These are phyloP conservation scores for Larimichthys crocea DNA, from an alignment of 2,113 vertebrate genomes.

Conservation along the genomic window DNA sequence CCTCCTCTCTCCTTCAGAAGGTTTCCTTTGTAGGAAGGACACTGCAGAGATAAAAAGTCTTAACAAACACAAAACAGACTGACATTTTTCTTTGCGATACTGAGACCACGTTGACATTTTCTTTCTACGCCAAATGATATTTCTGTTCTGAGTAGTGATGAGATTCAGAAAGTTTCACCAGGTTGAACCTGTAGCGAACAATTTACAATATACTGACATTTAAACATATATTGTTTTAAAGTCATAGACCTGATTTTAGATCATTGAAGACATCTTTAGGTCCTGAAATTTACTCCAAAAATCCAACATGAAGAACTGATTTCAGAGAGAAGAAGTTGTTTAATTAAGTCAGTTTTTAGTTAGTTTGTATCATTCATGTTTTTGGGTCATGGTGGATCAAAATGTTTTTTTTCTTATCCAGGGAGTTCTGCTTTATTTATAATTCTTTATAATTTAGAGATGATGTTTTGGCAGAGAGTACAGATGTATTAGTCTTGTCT, in stretches of 20 bases:
- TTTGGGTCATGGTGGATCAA: slow-evolving; percentile 15
- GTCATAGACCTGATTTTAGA: background rate
- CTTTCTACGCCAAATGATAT: background rate
- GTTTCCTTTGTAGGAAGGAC: slow-evolving; percentile 32
- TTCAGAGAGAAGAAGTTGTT: background rate
- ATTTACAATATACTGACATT: background rate
- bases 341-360: slow-evolving; percentile 8
- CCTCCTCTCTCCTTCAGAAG: background rate
- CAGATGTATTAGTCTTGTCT: slow-evolving; percentile 37
- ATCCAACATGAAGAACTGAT: too few relatives aligned
- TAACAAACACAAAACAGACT: slow-evolving; percentile 14
- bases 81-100: slow-evolving; percentile 27
- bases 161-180: background rate
- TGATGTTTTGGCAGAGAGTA: slow-evolving; percentile 13
- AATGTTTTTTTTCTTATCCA: slow-evolving; percentile 1
- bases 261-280: background rate
- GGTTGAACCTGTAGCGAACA: background rate
- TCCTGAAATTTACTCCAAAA: background rate
- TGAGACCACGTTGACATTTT: slow-evolving; percentile 4
- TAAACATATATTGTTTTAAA: background rate
- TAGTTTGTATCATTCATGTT: slow-evolving; percentile 15
- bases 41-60: background rate
- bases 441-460: slow-evolving; percentile 35
- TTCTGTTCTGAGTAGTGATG: too few relatives aligned
- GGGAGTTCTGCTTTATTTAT: slow-evolving; percentile 34